Base-by-base conservation (phyloP, 2,113 vertebrate genomes). In the Taxidea taxus region DNA sequence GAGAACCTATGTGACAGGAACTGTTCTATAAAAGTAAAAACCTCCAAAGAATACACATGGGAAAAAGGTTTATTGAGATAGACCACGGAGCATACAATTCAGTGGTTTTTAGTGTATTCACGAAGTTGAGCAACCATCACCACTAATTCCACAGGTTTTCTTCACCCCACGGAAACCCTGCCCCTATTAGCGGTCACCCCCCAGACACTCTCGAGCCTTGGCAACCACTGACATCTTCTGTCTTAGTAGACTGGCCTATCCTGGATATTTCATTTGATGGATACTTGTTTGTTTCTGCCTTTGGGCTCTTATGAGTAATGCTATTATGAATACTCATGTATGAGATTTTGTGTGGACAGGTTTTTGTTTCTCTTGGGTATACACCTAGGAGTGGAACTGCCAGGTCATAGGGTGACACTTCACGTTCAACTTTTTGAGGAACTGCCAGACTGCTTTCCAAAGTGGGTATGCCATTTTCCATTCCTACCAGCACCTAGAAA, bases 351-450 rank as follows among this genome's bases (percentile, higher is more conserved):
- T 72, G 81, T 74, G 27, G 72, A 81, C 44, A 37, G 11, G 25
- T 39, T 81, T 70, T 44, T 9, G 16, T 66, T 64, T 39, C n/a
- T 78, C 75, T 18, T 60, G 66, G 31, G 49, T 72, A 70, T 18
- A 56, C 4, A 72, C 62, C 23, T 13, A 70, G 25, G 25, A 56
- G 31, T 29, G 14, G 14, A 78, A 60, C 3, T 49, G 54, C 39
- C 84, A 37, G 80, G 44, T 93, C 44, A 51, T 21, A 21, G 3
- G 18, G 11, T 29, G 51, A 42, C 14, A 23, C 39, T 39, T 60
- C 14, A 23, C 37, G 70, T 85, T 42, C 51, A 93, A 77, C 27
- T 87, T 78, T 56, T 3, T 86, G 44, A 93, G 83, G 58, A 93
- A 21, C 44, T 58, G 80, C 31, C 80, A 44, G 39, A 44, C 72